Evolutionary conservation across 2,888 invertebrate species (phyloP).

Genomic region (Noctua janthina): DNA sequence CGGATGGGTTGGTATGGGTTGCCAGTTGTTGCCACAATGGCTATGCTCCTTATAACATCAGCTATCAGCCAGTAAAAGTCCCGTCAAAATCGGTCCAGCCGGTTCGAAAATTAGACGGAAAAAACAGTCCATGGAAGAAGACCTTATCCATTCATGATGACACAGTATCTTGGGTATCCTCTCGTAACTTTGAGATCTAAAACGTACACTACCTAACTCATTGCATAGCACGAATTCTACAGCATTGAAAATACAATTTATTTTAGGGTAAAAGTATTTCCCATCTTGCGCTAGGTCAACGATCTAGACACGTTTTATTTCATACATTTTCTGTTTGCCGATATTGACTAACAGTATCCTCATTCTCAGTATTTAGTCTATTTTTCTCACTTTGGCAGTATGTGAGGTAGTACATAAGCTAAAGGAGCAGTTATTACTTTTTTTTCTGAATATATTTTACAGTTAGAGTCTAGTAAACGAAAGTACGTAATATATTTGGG

Average conservation of each 20-base stretch:
- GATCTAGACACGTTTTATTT: background rate
- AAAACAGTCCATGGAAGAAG: too few species aligned
- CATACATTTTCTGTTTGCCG: background rate
- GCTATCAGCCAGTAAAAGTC: too few species aligned
- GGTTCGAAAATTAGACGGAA: too few species aligned
- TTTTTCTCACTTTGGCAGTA: background rate
- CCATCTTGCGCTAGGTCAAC: background rate
- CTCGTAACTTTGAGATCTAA: too few species aligned
- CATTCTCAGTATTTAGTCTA: background rate
- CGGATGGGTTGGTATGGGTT: too few species aligned
- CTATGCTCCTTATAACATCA: too few species aligned
- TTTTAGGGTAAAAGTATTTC: background rate
- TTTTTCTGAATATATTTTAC: too few species aligned
- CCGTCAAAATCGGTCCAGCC: too few species aligned
- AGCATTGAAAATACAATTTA: background rate
- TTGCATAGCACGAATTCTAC: background rate
- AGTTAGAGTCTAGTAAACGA: constrained; percentile 39
- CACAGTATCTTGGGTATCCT: too few species aligned
- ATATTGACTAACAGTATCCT: background rate
- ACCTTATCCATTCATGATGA: too few species aligned
- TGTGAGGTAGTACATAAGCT: background rate
- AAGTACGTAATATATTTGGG: constrained; percentile 52
- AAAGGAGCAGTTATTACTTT: too few species aligned
- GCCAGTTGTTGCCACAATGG: too few species aligned
- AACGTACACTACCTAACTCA: background rate